Percentiles rank a stretch among this genome's conserved stretches.
Conservation (phyloP, 2,797 vertebrate genomes). For the Xenopus petersii region DNA sequence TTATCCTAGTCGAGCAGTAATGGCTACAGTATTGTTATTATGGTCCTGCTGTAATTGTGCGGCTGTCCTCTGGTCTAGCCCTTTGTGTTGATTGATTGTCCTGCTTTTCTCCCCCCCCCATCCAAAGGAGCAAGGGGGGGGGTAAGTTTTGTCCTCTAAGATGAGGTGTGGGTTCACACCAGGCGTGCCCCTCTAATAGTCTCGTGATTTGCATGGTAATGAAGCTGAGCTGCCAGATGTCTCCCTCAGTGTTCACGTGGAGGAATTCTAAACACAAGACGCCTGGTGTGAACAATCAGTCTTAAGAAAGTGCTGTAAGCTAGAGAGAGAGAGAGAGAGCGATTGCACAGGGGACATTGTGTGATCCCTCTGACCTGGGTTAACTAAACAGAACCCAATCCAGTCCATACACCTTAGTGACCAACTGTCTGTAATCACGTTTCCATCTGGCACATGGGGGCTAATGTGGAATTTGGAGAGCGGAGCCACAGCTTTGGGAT, state of each 20-base stretch:
- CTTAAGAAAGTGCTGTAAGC: slow-evolving; percentile 66
- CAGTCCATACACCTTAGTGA: no score
- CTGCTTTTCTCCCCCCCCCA: neutral
- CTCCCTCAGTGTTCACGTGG: slow-evolving; percentile 69
- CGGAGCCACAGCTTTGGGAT: no score
- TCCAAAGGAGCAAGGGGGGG: neutral
- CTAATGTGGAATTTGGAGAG: no score
- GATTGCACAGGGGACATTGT: neutral
- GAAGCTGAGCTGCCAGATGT: slow-evolving; percentile 77
- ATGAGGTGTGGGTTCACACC: slow-evolving; percentile 6
- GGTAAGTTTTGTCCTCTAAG: neutral
- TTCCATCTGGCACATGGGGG: no score
- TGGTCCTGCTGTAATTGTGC: neutral
- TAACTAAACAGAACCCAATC: no score
- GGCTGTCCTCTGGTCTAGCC: slow-evolving; percentile 4
- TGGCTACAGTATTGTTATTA: slow-evolving; percentile 2
- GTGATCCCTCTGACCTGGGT: neutral
- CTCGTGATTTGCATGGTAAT: slow-evolving; percentile 39
- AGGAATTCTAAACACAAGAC: slow-evolving; percentile 68
- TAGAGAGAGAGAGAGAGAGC: slow-evolving; percentile 32
- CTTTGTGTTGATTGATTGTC: slow-evolving; percentile 11
- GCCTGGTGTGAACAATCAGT: slow-evolving; percentile 65
- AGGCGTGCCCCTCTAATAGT: slow-evolving; percentile 21
- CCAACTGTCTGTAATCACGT: no score
- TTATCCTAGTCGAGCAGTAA: neutral